Base-by-base conservation (phyloP, 2,797 vertebrate genomes). In the Oceanodroma leucorhoa region DNA sequence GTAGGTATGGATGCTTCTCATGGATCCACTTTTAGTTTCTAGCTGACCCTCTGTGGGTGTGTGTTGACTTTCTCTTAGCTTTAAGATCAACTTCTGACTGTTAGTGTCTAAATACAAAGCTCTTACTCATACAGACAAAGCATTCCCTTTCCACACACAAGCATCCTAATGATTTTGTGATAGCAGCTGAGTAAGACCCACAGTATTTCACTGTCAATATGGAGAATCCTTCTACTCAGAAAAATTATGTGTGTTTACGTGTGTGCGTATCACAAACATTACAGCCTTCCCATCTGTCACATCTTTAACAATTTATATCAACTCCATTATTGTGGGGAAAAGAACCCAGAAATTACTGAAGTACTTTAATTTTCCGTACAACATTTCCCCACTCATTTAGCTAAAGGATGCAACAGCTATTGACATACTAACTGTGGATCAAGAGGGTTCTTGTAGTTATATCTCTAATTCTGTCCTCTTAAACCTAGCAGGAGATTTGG, bases 281-380 rank as follows among this genome's bases (percentile, higher is more conserved):
- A 95, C 78, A 97, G 40, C 87, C 78, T 96, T 97, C 62, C 50
- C 50, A 93, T 87, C 60, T 95, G 45, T 66, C 77, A 92, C 67
- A 60, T 65, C 67, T 95, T 96, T 93, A 97, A 92, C 43, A 83
- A 96, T 97, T 96, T 96, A 87, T 87, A 94, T 93, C 93, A 97
- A 96, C 73, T 92, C 45, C 53, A 71, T 51, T 90, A 92, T 87
- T 94, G 72, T 81, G 69, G 36, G 60, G 94, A 73, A 82, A 87
- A 93, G 58, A 87, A 89, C 36, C 5, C 48, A 88, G 54, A 93
- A 94, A 90, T 92, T 65, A 87, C 70, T 73, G 70, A 87, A 94
- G 83, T 90, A 62, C 58, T 76, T 96, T 95, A 94, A 64, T 83
- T 87, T 86, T 93, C 91, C 69, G 6, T 85, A 40, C 72, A 95